phyloP scores from a whole-genome alignment of 2,888 invertebrate species.

The Leptinotarsa juncta region DNA sequence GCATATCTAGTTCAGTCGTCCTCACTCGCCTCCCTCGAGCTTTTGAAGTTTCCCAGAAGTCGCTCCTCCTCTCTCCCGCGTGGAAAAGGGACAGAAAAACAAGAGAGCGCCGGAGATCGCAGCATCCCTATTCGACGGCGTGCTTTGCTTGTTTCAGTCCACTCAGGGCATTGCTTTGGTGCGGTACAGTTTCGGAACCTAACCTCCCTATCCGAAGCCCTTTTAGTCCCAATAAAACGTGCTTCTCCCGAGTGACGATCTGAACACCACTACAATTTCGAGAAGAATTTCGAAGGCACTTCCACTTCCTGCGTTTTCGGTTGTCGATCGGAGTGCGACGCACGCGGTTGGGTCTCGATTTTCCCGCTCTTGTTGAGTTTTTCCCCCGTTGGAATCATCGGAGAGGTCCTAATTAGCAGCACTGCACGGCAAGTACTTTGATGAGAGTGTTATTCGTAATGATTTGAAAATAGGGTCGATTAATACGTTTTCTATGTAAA shows the following conservation, averaged over 20 bases:
- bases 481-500: no score
- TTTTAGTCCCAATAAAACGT: constrained; percentile 53
- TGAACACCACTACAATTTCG: neutral
- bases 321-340: constrained; percentile 6
- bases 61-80: constrained; percentile 37
- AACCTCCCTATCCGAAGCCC: constrained; percentile 61
- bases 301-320: neutral
- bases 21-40: constrained; percentile 11
- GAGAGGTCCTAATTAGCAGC: neutral
- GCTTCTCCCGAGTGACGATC: constrained; percentile 46
- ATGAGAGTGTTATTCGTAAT: no score
- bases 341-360: constrained; percentile 3
- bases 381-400: neutral
- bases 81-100: constrained; percentile 39
- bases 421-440: constrained; percentile 19
- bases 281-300: neutral
- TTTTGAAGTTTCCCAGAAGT: constrained; percentile 8
- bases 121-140: constrained; percentile 52
- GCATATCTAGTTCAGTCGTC: constrained; percentile 39
- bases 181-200: constrained; percentile 57
- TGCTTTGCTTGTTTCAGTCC: constrained; percentile 53
- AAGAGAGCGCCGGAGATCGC: constrained; percentile 54
- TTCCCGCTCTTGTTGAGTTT: constrained; percentile 20
- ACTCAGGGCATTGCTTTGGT: constrained; percentile 61
- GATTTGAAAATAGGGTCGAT: no score